Evolutionary conservation across 2,888 invertebrate species (phyloP).

Genomic region (Nowickia ferox): DNA sequence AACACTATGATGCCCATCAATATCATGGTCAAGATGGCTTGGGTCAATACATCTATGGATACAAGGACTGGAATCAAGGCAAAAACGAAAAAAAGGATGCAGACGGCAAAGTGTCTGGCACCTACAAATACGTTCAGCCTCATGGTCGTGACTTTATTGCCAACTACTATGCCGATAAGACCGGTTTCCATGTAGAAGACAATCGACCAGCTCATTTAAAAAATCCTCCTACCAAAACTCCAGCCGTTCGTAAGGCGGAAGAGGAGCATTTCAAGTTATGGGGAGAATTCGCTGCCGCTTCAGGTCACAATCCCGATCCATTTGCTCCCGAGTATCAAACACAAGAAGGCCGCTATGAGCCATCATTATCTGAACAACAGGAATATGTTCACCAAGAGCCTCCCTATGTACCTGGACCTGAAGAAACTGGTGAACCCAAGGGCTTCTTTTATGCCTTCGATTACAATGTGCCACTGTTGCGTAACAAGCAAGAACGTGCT

Average conservation of each 20-base stretch:
- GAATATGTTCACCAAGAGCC: conserved; percentile 80
- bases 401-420: conserved; percentile 82
- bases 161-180: conserved; percentile 89
- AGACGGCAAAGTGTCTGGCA: conserved; percentile 88
- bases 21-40: conserved; percentile 89
- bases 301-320: conserved; percentile 83
- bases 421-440: conserved; percentile 85
- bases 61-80: conserved; percentile 89
- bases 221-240: conserved; percentile 87
- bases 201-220: conserved; percentile 87
- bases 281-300: conserved; percentile 86
- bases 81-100: conserved; percentile 88
- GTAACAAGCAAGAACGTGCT: conserved; percentile 81
- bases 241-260: conserved; percentile 88
- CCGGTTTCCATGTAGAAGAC: conserved; percentile 91
- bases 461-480: conserved; percentile 86
- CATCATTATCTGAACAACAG: conserved; percentile 78
- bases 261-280: conserved; percentile 88
- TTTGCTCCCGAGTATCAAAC: conserved; percentile 81
- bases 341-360: conserved; percentile 78
- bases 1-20: conserved; percentile 88
- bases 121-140: conserved; percentile 88
- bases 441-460: conserved; percentile 90
- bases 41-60: conserved; percentile 89
- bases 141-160: conserved; percentile 82